Evolutionary conservation across 2,113 vertebrate genomes (phyloP).

Genomic region (Callipepla squamata): DNA sequence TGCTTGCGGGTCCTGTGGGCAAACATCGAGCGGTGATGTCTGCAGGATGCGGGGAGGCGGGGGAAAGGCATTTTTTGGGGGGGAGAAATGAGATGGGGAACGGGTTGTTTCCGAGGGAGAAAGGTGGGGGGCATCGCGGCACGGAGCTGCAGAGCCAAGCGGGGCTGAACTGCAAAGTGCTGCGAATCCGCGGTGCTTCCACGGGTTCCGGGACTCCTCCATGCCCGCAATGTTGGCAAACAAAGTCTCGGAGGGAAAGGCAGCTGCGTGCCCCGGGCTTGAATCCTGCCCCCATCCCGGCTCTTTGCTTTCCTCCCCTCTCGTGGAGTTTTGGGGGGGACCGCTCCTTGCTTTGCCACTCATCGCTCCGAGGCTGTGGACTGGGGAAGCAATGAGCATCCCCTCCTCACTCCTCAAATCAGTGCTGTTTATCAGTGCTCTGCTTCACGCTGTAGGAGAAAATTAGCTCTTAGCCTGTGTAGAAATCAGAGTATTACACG

Average conservation of each 20-base stretch:
- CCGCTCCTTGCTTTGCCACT: background rate
- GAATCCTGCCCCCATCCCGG: background rate
- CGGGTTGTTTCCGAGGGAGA: background rate
- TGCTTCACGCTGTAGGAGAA: background rate
- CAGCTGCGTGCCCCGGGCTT: background rate
- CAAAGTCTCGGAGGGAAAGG: background rate
- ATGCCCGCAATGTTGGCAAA: conserved; percentile 24
- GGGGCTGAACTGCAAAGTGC: conserved; percentile 25
- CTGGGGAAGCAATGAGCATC: background rate
- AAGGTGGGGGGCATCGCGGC: background rate
- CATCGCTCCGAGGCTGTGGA: background rate
- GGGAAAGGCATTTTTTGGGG: background rate
- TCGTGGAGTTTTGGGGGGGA: background rate
- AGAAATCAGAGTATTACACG: background rate
- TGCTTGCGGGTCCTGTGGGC: conserved; percentile 51
- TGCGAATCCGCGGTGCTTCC: background rate
- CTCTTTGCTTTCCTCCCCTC: background rate
- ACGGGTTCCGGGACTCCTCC: conserved; percentile 1
- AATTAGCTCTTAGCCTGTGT: conserved; percentile 5
- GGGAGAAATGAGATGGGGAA: background rate
- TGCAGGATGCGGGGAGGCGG: background rate
- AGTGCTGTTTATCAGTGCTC: background rate
- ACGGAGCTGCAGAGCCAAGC: conserved; percentile 16
- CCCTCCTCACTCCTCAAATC: rapidly evolving
- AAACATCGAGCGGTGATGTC: background rate